Conservation (phyloP, 2,113 vertebrate species). For the Macroglossus sobrinus region DNA sequence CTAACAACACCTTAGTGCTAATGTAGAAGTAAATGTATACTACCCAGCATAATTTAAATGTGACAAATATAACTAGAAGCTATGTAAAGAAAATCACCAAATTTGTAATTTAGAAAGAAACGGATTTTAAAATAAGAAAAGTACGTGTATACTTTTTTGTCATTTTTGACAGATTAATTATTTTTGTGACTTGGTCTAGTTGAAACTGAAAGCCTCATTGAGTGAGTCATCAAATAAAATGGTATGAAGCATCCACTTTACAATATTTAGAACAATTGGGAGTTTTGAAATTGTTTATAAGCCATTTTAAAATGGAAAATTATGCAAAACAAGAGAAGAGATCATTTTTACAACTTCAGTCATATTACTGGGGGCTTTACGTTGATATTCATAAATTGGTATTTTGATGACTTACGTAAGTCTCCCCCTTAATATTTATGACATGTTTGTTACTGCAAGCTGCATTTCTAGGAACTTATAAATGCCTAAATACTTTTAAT, state of each 20-base stretch:
- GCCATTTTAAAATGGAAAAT: conserved; percentile 66
- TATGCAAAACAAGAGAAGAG: conserved; percentile 70
- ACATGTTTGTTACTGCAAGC: conserved; percentile 60
- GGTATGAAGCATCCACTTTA: conserved; percentile 49
- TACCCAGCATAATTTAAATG: neutral
- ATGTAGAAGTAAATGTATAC: neutral
- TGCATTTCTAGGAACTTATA: conserved; percentile 32
- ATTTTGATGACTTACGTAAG: conserved; percentile 75
- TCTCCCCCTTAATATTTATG: conserved; percentile 51
- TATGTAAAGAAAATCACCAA: neutral
- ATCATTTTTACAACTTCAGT: conserved; percentile 71
- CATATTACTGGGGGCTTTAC: conserved; percentile 61
- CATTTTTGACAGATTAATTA: conserved; percentile 71
- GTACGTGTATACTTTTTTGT: conserved; percentile 50
- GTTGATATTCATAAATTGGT: conserved; percentile 64
- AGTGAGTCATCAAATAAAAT: conserved; percentile 61
- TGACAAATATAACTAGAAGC: neutral
- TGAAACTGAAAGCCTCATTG: conserved; percentile 70
- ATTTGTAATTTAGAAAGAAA: conserved; percentile 71
- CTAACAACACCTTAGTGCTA: neutral
- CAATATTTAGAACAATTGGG: conserved; percentile 68
- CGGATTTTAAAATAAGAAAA: conserved; percentile 62
- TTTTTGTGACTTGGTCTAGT: conserved; percentile 68
- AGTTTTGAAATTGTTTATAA: conserved; percentile 65
- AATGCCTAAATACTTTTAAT: conserved; percentile 60